Evolutionary conservation across 1,140 invertebrate species (phyloP), one percentile per base, ranked within the genome.

Genomic region (Magallana angulata): DNA sequence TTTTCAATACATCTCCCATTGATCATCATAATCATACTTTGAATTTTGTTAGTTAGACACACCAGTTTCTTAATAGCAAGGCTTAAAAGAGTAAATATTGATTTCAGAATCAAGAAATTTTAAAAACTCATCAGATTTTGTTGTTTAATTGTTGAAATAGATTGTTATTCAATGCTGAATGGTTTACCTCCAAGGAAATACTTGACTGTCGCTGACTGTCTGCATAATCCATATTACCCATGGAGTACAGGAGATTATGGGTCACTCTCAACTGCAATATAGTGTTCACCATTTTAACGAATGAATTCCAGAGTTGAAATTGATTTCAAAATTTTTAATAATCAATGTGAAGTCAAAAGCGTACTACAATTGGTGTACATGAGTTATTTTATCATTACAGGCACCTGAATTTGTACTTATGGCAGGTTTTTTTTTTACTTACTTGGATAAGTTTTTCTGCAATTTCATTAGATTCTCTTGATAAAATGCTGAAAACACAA

Each of bases 181-280:
- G 12, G 30, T 12, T 62, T 91, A 94, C 94, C 92, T 95, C 93
- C 36, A 95, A 89, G 62, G 94, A 93, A 68, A 94, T 92, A 85
- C 93, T 93, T 60, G 94, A 92, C 90, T 95, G 94, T 80, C 94
- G 90, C 86, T 95, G 94, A 89, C 94, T 95, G 88, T 95, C 94
- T 36, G 94, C 93, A 90, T 95, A 93, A 68, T 94, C 93, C 90
- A 91, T 90, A 88, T 95, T 95, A 7, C 94, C 94, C 94, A 95
- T 95, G 8, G 93, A 92, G 91, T 91, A 94, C 88, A 94, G 84
- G 64, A 95, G 88, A 87, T 94, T 92, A 87, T 94, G 93, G 14
- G 93, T 91, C 58, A 94, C 93, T 89, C 93, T 89, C 48, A 93
- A 64, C 94, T 94, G 82, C 57, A 89, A 57, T 4, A 4, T 48